A percentile compares a stretch with the other conserved stretches of the same genome.
These are phyloP conservation scores for Stenolophus ochropezus DNA, from an alignment of 2,888 invertebrate species.

Conservation along the genomic window DNA sequence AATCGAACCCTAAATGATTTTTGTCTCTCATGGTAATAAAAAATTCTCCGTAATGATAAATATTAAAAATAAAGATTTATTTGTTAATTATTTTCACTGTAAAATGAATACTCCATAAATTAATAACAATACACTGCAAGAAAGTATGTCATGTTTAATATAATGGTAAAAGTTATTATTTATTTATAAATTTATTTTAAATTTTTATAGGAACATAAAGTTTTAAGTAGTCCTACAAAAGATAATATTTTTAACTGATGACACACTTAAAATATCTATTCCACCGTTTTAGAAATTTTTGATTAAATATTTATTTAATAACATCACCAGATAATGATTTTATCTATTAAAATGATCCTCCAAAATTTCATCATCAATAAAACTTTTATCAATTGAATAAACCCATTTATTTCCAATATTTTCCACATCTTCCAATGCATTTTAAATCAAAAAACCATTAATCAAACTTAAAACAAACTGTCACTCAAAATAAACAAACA, in stretches of 20 bases:
- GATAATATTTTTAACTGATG: not conserved
- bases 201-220: not conserved
- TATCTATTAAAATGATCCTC: not conserved
- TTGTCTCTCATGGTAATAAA: no score
- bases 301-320: not conserved
- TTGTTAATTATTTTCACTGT: no score
- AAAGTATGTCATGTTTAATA: no score
- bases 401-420: constrained; percentile 13
- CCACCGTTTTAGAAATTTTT: not conserved
- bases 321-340: not conserved
- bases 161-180: no score
- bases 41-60: no score
- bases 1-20: no score
- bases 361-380: not conserved
- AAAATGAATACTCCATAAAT: no score
- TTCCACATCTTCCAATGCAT: not conserved
- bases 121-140: no score
- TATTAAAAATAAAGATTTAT: no score
- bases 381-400: not conserved
- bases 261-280: not conserved
- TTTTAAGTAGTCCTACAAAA: not conserved
- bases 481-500: constrained; percentile 27
- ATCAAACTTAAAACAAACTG: constrained; percentile 28
- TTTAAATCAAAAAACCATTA: constrained; percentile 25
- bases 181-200: not conserved